Evolutionary conservation across 2,797 vertebrate genomes (phyloP).

Genomic region (Chelmon rostratus): DNA sequence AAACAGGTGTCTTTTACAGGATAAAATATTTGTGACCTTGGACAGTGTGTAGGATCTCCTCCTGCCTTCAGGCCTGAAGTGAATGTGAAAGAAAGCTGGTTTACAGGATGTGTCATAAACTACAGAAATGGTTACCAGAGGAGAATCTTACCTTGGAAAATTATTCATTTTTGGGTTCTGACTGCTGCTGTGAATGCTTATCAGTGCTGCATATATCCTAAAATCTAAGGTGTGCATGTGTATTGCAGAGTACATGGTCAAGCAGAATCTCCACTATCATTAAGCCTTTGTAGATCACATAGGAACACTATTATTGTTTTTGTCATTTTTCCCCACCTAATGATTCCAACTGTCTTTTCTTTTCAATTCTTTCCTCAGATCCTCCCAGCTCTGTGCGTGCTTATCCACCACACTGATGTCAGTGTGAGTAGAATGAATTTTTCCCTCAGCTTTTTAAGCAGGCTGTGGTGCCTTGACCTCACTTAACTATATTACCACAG

Average conservation of each 20-base stretch:
- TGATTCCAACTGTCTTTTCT: background rate
- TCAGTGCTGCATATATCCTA: background rate
- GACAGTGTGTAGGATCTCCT: background rate
- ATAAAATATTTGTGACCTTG: background rate
- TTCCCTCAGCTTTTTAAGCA: background rate
- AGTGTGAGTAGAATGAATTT: slow-evolving; percentile 90
- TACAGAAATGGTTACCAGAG: background rate
- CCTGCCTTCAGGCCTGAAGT: background rate
- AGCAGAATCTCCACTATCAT: background rate
- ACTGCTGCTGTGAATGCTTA: background rate
- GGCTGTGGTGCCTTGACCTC: background rate
- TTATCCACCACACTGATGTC: slow-evolving; percentile 99
- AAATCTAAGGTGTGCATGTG: background rate
- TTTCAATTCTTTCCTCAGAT: slow-evolving; percentile 85
- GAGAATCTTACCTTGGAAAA: background rate
- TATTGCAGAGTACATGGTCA: too few relatives aligned
- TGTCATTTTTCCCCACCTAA: slow-evolving; percentile 3
- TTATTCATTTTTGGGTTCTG: background rate
- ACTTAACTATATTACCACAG: background rate
- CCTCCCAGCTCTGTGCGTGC: slow-evolving; percentile 95
- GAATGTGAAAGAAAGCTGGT: background rate
- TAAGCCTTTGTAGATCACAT: background rate
- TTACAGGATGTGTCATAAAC: background rate
- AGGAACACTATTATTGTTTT: background rate
- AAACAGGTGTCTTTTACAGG: background rate